Evolutionary conservation across 2,797 vertebrate species (phyloP).

Genomic region (Pempheris klunzingeri): DNA sequence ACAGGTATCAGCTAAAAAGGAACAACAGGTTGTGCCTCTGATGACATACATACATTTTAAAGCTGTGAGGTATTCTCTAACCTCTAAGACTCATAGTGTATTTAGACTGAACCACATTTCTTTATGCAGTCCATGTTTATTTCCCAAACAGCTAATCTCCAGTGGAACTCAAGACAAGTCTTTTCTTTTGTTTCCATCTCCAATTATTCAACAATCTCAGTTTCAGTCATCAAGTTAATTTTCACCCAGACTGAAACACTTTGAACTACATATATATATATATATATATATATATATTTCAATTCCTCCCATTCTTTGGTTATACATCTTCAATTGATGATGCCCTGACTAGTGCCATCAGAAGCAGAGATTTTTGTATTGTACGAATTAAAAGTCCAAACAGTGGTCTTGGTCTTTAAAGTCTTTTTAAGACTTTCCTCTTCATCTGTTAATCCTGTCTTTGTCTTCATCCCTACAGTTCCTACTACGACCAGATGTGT

Average conservation of each 20-base stretch:
- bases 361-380: slow-evolving; percentile 14
- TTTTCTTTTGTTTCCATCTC: background rate
- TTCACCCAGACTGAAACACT: background rate
- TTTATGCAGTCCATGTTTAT: background rate
- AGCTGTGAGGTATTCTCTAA: no score
- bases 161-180: no score
- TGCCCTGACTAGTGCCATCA: background rate
- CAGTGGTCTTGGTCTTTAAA: slow-evolving; percentile 15
- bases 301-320: slow-evolving; percentile 3
- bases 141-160: background rate
- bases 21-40: background rate
- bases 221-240: background rate
- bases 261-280: background rate
- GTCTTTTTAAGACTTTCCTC: slow-evolving; percentile 22
- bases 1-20: no score
- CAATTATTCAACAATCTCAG: background rate
- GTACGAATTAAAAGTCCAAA: slow-evolving; percentile 1
- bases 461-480: slow-evolving; percentile 57
- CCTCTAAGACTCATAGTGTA: background rate
- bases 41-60: background rate
- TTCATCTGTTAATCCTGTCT: slow-evolving; percentile 33
- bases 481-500: slow-evolving; percentile 85
- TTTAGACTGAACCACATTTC: background rate
- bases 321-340: background rate
- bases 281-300: background rate